Conservation (phyloP, 92 coral and sea anemone species). For the Palythoa heliodiscus region DNA sequence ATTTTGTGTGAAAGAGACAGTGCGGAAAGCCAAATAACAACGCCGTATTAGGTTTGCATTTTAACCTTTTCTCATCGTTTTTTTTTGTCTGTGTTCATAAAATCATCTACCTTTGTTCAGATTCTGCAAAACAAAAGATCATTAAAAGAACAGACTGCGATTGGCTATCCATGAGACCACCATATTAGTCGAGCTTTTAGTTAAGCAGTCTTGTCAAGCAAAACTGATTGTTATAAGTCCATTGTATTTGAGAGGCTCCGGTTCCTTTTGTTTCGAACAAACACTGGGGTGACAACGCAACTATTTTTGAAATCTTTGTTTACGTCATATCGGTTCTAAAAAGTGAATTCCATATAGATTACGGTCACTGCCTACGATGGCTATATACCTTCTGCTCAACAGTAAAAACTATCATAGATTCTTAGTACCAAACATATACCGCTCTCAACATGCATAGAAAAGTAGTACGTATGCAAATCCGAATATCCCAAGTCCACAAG, state of each 20-base stretch:
- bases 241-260: constrained; percentile 3
- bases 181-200: constrained; percentile 32
- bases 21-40: not conserved
- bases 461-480: constrained; percentile 1
- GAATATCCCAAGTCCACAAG: not conserved
- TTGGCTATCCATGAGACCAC: constrained; percentile 26
- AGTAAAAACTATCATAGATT: not conserved
- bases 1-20: too few species aligned
- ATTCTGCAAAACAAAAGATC: constrained; percentile 24
- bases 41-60: constrained; percentile 3
- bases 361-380: not conserved
- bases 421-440: not conserved
- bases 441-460: not conserved
- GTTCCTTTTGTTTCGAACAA: constrained; percentile 33
- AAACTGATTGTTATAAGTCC: constrained; percentile 20
- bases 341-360: constrained; percentile 23
- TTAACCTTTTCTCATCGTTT: constrained; percentile 16
- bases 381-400: not conserved
- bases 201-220: constrained; percentile 33
- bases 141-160: not conserved
- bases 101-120: constrained; percentile 17
- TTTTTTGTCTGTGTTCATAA: constrained; percentile 35
- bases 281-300: constrained; percentile 34
- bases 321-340: constrained; percentile 32
- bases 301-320: constrained; percentile 4